Percentiles rank a stretch among this genome's conserved stretches.
Evolutionary conservation across 2,113 vertebrate genomes (phyloP).

Genomic region (Macroglossus sobrinus): DNA sequence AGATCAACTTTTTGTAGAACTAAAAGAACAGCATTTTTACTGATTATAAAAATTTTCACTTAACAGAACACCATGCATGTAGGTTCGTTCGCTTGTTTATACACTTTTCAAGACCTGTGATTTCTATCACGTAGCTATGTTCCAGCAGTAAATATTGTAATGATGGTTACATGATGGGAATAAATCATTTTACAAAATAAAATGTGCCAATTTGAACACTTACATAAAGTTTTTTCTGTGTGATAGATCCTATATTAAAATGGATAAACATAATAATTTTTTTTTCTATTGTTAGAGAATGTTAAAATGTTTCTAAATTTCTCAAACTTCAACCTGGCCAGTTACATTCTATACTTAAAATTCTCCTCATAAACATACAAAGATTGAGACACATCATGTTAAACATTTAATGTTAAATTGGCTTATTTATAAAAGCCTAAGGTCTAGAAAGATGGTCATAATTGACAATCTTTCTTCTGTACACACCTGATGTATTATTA

Average conservation of each 20-base stretch:
- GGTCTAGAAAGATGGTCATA: not conserved
- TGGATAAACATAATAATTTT: not conserved
- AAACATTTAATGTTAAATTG: not conserved
- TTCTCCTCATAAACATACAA: not conserved
- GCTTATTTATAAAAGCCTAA: not conserved
- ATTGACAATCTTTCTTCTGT: not conserved
- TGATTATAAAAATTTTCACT: not conserved
- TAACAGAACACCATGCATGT: not conserved
- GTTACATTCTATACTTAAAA: not conserved
- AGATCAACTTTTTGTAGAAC: not conserved
- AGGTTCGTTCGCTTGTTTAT: not conserved
- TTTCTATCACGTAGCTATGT: not conserved
- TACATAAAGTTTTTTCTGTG: not conserved
- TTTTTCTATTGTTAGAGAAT: not conserved
- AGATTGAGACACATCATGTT: not conserved
- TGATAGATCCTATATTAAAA: not conserved
- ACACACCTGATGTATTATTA: not conserved
- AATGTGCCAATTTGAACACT: not conserved
- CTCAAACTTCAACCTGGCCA: not conserved
- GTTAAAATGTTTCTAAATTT: not conserved
- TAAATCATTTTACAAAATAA: not conserved
- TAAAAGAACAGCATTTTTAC: not conserved
- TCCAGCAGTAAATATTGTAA: not conserved
- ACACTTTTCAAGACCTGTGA: constrained; percentile 3
- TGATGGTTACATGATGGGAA: not conserved